A percentile compares a stretch with the other conserved stretches of the same genome.
Evolutionary conservation across 2,888 invertebrate species (phyloP).

Genomic region (Heteromurus nitidus): DNA sequence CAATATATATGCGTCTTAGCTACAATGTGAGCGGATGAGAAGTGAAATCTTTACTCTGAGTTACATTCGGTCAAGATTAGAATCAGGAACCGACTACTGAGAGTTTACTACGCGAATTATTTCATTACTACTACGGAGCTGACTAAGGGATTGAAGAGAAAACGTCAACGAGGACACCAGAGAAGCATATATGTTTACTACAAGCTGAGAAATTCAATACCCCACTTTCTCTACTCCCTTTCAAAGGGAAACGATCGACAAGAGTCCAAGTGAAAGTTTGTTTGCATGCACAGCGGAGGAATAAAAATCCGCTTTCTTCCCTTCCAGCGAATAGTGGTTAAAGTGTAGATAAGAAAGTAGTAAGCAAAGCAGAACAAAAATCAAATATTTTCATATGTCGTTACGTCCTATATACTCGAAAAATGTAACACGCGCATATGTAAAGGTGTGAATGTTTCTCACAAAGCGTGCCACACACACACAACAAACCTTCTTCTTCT

Average conservation of each 20-base stretch:
- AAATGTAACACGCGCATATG: too few species aligned
- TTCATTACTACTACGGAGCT: too few species aligned
- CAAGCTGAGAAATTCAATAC: too few species aligned
- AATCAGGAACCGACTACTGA: neutral
- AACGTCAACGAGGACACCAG: neutral
- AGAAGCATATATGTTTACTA: neutral
- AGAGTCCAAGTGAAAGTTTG: neutral
- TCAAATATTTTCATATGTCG: constrained; percentile 8
- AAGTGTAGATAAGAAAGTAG: constrained; percentile 33
- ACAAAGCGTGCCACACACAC: too few species aligned
- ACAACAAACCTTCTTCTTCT: too few species aligned
- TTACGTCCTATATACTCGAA: too few species aligned
- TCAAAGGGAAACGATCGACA: neutral
- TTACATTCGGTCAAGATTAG: neutral
- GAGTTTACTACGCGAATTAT: too few species aligned
- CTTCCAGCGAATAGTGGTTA: neutral
- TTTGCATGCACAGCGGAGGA: neutral
- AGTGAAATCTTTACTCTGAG: neutral
- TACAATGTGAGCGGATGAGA: neutral
- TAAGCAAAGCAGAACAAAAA: constrained; percentile 40
- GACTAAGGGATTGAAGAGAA: too few species aligned
- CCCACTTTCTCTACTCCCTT: neutral
- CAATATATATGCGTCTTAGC: constrained; percentile 14
- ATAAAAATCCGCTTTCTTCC: constrained; percentile 12
- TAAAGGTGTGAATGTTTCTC: too few species aligned